Evolutionary conservation across 2,888 invertebrate species (phyloP).

Genomic region (Coelinius sp.): DNA sequence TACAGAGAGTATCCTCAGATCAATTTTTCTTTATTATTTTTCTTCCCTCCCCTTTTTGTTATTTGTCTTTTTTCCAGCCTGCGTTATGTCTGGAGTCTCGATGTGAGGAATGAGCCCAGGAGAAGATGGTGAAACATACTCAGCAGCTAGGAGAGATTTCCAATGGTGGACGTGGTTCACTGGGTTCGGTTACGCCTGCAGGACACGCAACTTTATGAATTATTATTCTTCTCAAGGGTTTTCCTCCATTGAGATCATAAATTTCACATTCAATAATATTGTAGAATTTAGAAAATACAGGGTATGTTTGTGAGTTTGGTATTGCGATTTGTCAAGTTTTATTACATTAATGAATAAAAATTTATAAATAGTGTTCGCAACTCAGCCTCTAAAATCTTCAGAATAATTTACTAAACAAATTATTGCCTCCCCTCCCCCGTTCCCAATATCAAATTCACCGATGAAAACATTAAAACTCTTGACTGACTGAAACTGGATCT

Average conservation of each 20-base stretch:
- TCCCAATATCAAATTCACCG: not conserved
- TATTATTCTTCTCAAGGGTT: conserved; percentile 62
- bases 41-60: conserved; percentile 30
- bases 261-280: conserved; percentile 67
- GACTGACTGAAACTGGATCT: not conserved
- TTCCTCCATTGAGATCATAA: conserved; percentile 69
- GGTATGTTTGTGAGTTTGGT: not conserved
- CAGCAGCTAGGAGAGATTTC: not conserved
- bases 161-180: not conserved
- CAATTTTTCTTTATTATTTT: conserved; percentile 35
- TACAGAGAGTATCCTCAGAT: conserved; percentile 11
- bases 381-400: not conserved
- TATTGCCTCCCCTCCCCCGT: not conserved
- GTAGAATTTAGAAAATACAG: conserved; percentile 12
- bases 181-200: conserved; percentile 25
- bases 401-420: not conserved
- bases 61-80: conserved; percentile 16
- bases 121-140: conserved; percentile 11
- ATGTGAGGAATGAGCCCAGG: conserved; percentile 38
- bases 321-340: not conserved
- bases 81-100: conserved; percentile 3
- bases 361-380: too few relatives aligned
- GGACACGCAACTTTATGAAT: conserved; percentile 57
- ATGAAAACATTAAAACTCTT: not conserved
- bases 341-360: not conserved